phyloP scores from a whole-genome alignment of 2,888 invertebrate species.

The Drosophila cracens region DNA sequence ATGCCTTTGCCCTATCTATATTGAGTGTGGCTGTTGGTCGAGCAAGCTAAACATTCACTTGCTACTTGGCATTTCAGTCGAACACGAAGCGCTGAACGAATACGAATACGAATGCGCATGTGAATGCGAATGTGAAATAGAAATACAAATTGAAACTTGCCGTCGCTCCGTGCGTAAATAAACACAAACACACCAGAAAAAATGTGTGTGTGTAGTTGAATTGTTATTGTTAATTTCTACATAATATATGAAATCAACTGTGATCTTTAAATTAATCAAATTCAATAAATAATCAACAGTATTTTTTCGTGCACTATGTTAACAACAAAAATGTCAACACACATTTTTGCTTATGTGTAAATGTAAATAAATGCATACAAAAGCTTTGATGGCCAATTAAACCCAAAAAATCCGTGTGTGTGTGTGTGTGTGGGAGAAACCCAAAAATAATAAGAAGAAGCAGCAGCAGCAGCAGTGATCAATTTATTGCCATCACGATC shows the following conservation, averaged over 20 bases:
- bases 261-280: constrained; percentile 29
- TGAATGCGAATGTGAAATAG: neutral
- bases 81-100: constrained; percentile 55
- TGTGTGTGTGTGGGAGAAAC: neutral
- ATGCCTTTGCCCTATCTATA: neutral
- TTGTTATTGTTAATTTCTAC: constrained; percentile 1
- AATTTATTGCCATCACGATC: neutral
- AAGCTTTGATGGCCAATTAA: neutral
- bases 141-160: neutral
- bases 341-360: neutral
- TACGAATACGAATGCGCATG: constrained; percentile 22
- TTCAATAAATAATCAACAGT: constrained; percentile 1
- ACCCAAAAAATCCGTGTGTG: neutral
- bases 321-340: neutral
- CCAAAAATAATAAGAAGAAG: neutral
- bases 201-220: neutral
- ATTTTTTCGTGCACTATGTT: constrained; percentile 5
- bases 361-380: neutral
- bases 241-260: neutral
- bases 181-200: neutral
- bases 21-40: constrained; percentile 34
- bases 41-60: constrained; percentile 62
- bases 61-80: constrained; percentile 55
- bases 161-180: neutral
- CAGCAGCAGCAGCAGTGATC: neutral